These are phyloP conservation scores for Junonia oenone DNA, from an alignment of 2,888 invertebrate species.

Conservation along the genomic window DNA sequence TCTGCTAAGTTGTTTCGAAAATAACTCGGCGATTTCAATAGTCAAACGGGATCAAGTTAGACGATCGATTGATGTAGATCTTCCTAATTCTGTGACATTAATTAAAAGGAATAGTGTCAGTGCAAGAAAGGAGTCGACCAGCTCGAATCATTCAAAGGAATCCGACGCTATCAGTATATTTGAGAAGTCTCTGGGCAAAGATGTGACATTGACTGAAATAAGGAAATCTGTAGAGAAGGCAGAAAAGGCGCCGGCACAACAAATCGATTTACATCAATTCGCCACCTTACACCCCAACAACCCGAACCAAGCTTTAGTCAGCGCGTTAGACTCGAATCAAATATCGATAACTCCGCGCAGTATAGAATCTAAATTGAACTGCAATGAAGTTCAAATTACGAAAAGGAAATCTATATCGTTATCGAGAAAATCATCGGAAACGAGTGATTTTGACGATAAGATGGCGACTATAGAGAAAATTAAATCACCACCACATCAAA, in stretches of 20 bases:
- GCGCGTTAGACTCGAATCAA: slow-evolving; percentile 60
- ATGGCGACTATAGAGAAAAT: slow-evolving; percentile 56
- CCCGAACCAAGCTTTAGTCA: slow-evolving; percentile 44
- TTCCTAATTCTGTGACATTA: slow-evolving; percentile 69
- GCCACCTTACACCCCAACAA: slow-evolving; percentile 59
- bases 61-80: slow-evolving; percentile 68
- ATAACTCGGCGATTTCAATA: slow-evolving; percentile 75
- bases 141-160: slow-evolving; percentile 68
- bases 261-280: slow-evolving; percentile 62
- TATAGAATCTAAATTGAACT: slow-evolving; percentile 43
- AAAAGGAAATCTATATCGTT: slow-evolving; percentile 53
- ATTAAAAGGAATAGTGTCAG: slow-evolving; percentile 71
- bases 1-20: slow-evolving; percentile 72
- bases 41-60: slow-evolving; percentile 71
- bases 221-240: slow-evolving; percentile 69
- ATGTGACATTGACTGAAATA: slow-evolving; percentile 72
- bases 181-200: slow-evolving; percentile 72
- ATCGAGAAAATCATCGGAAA: slow-evolving; percentile 58
- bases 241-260: slow-evolving; percentile 40
- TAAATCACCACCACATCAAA: slow-evolving; percentile 40
- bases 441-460: slow-evolving; percentile 55
- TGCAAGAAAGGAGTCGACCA: slow-evolving; percentile 70
- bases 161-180: slow-evolving; percentile 73
- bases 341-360: slow-evolving; percentile 64
- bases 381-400: slow-evolving; percentile 47